phyloP scores from a whole-genome alignment of 2,113 vertebrate genomes.

The Gallinago paraguaiae region DNA sequence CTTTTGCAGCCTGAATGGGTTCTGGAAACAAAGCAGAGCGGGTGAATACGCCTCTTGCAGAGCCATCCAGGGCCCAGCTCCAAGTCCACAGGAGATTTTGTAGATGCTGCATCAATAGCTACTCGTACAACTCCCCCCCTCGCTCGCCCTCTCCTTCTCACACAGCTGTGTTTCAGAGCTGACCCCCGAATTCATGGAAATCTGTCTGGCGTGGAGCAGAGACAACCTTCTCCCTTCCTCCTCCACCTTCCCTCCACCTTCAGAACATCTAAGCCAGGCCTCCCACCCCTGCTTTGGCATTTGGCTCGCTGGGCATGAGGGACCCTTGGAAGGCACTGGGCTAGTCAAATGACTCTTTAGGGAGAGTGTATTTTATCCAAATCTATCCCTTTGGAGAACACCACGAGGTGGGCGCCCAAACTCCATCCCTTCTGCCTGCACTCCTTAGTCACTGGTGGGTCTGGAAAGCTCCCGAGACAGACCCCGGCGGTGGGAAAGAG shows the following conservation, averaged over 20 bases:
- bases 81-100: neutral
- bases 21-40: constrained; percentile 3
- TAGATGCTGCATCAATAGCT: neutral
- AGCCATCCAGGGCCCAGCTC: neutral
- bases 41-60: neutral
- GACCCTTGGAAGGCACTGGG: neutral
- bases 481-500: neutral
- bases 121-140: neutral
- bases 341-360: neutral
- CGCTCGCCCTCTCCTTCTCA: neutral
- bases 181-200: constrained; percentile 13
- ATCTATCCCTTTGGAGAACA: neutral
- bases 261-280: neutral
- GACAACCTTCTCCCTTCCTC: neutral
- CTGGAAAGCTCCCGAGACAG: neutral
- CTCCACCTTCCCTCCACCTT: neutral
- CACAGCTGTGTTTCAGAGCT: neutral
- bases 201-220: neutral
- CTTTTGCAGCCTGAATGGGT: neutral
- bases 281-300: neutral
- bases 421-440: neutral
- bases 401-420: neutral
- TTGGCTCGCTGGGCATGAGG: neutral
- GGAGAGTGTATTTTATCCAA: neutral
- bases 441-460: accelerated